A percentile compares a stretch with the other conserved stretches of the same genome.
Conservation (phyloP, 2,113 vertebrate species). For the Elephas maximus region DNA sequence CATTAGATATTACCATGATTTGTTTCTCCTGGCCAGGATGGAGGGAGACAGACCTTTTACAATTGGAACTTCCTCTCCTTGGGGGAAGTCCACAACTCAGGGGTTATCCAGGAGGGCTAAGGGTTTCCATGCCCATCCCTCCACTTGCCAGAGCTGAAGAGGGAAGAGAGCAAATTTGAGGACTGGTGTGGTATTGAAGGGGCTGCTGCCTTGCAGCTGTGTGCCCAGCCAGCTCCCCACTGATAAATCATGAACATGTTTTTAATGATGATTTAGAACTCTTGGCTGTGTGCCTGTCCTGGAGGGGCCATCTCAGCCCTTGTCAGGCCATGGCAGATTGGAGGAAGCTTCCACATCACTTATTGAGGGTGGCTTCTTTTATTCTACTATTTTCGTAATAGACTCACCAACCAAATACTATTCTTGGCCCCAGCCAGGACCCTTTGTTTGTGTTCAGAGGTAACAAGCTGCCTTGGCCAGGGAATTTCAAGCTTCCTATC, state of each 20-base stretch:
- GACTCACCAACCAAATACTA: constrained; percentile 90
- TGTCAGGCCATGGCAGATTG: constrained; percentile 83
- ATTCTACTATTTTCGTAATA: constrained; percentile 90
- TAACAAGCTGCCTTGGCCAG: constrained; percentile 27
- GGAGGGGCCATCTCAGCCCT: constrained; percentile 81
- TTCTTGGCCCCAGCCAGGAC: constrained; percentile 86
- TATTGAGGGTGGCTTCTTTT: constrained; percentile 86
- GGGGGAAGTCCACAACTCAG: background rate
- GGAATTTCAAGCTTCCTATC: background rate
- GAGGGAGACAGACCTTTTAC: background rate
- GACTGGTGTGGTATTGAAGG: background rate
- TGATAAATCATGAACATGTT: constrained; percentile 69
- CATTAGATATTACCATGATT: background rate
- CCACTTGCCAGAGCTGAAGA: background rate
- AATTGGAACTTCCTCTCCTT: background rate
- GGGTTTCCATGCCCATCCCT: background rate
- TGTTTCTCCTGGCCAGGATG: background rate
- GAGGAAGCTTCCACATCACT: constrained; percentile 86
- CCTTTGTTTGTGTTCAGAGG: constrained; percentile 60
- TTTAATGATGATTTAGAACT: constrained; percentile 88
- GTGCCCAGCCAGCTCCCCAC: background rate
- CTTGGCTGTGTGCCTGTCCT: constrained; percentile 83
- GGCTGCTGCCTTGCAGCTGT: background rate
- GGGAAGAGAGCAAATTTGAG: background rate
- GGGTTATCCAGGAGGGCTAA: background rate